Evolutionary conservation across 2,888 invertebrate genomes (phyloP).

Genomic region (Campaea margaritaria): DNA sequence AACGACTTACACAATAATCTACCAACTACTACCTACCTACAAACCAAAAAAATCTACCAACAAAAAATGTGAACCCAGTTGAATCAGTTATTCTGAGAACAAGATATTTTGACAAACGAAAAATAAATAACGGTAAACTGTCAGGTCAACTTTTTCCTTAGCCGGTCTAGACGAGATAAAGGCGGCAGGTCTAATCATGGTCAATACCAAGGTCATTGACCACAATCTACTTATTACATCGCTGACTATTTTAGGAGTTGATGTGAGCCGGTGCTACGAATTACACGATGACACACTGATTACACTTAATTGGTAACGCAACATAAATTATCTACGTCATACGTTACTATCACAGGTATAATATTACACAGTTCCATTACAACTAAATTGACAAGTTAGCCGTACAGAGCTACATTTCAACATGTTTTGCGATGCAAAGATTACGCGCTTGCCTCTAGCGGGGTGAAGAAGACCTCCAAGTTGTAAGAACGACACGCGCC

Average conservation of each 20-base stretch:
- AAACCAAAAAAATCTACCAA: too few species aligned
- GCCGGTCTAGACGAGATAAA: constrained; percentile 10
- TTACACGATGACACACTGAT: background rate
- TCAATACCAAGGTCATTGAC: constrained; percentile 27
- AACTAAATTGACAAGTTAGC: background rate
- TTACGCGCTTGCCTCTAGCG: too few species aligned
- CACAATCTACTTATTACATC: constrained; percentile 24
- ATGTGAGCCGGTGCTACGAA: background rate
- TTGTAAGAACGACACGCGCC: too few species aligned
- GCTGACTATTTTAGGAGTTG: background rate
- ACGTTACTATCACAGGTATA: too few species aligned
- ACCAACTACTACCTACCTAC: too few species aligned
- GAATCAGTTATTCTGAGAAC: background rate
- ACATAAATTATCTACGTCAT: too few species aligned
- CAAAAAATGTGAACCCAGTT: background rate
- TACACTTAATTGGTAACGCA: background rate
- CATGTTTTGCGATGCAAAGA: too few species aligned
- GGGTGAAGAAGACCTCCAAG: too few species aligned
- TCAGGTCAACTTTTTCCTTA: constrained; percentile 2
- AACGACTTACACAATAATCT: too few species aligned
- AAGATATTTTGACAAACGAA: background rate
- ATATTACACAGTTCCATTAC: background rate
- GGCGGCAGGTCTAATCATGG: constrained; percentile 7
- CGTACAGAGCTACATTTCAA: background rate
- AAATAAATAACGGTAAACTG: too few species aligned